A percentile compares a stretch with the other conserved stretches of the same genome.
Conservation (phyloP, 2,888 invertebrate species). For the Cheilosia vulpina region DNA sequence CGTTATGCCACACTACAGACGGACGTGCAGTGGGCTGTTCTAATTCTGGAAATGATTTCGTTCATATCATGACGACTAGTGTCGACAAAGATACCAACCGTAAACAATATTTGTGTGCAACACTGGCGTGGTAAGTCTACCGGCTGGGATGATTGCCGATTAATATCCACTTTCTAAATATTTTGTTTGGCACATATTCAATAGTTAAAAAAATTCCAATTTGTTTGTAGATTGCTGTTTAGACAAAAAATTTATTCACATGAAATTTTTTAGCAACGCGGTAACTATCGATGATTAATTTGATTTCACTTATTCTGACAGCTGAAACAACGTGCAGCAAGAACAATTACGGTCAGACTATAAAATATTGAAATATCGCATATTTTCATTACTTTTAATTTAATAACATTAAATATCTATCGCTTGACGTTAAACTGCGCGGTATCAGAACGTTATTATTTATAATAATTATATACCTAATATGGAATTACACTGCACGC, state of each 20-base stretch:
- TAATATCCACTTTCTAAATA: slow-evolving; percentile 3
- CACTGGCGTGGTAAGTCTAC: slow-evolving; percentile 35
- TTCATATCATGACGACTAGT: slow-evolving; percentile 19
- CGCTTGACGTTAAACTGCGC: neutral
- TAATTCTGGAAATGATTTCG: slow-evolving; percentile 66
- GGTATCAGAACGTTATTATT: neutral
- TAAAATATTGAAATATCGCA: neutral
- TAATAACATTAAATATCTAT: neutral
- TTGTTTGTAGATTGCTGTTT: slow-evolving; percentile 12
- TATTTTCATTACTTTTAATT: neutral
- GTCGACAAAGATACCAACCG: slow-evolving; percentile 6
- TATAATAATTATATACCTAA: no score
- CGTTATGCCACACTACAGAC: slow-evolving; percentile 12
- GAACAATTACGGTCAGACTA: neutral
- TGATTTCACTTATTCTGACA: slow-evolving; percentile 9
- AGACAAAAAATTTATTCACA: slow-evolving; percentile 1
- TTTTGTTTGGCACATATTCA: slow-evolving; percentile 43
- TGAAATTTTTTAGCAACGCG: neutral
- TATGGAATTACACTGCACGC: slow-evolving; percentile 9
- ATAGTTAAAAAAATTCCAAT: slow-evolving; percentile 22
- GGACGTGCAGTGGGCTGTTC: slow-evolving; percentile 40
- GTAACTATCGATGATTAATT: neutral
- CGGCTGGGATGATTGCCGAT: neutral
- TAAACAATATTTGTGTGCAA: slow-evolving; percentile 41
- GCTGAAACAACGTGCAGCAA: slow-evolving; percentile 2